Percentiles rank a stretch among this genome's conserved stretches.
Evolutionary conservation across 2,888 invertebrate species (phyloP).

Genomic region (Poecilobothrus nobilitatus): DNA sequence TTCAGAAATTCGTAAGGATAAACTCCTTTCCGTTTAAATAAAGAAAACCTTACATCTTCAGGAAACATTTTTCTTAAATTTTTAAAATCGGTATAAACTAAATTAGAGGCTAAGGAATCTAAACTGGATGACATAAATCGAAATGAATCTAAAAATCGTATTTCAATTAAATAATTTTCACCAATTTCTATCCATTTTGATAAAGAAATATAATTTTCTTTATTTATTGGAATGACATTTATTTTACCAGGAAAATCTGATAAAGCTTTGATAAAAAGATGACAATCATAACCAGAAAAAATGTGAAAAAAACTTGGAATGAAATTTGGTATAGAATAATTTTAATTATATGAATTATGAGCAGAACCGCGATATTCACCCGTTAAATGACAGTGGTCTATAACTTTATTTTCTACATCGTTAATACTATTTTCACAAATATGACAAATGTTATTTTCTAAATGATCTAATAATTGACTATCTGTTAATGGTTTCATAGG

Average conservation of each 20-base stretch:
- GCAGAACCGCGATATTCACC: conserved; percentile 26
- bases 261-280: conserved; percentile 28
- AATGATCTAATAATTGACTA: not conserved
- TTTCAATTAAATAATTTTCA: conserved; percentile 7
- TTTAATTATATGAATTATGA: not conserved
- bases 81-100: too few species aligned
- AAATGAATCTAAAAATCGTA: conserved; percentile 14
- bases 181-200: conserved; percentile 23
- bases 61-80: too few species aligned
- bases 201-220: conserved; percentile 32
- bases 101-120: too few species aligned
- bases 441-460: not conserved
- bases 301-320: not conserved
- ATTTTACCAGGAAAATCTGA: conserved; percentile 10
- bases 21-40: conserved; percentile 7
- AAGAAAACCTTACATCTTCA: not conserved
- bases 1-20: conserved; percentile 15
- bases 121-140: conserved; percentile 14
- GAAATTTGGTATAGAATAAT: conserved; percentile 16
- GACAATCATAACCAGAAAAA: conserved; percentile 27
- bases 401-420: conserved; percentile 6
- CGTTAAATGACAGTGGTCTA: conserved; percentile 20
- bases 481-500: not conserved
- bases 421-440: not conserved
- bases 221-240: too few species aligned